phyloP scores from a whole-genome alignment of 1,140 invertebrate species.

The Scaptomyza montana region DNA sequence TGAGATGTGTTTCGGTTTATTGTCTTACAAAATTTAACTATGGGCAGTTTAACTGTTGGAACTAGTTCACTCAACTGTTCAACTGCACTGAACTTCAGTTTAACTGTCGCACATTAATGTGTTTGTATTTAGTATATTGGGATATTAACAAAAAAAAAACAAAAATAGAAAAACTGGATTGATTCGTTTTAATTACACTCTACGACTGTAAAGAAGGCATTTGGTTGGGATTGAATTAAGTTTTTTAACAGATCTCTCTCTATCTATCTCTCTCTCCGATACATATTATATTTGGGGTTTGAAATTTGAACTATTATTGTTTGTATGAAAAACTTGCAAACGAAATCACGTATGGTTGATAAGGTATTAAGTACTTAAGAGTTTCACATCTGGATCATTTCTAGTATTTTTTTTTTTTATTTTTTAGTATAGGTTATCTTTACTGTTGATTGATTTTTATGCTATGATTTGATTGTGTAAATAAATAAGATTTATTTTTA shows the following conservation, averaged over 20 bases:
- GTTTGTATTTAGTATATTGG: neutral
- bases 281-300: constrained; percentile 25
- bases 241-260: constrained; percentile 13
- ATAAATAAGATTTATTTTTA: constrained; percentile 36
- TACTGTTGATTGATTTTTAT: constrained; percentile 10
- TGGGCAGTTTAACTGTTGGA: constrained; percentile 18
- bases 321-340: constrained; percentile 21
- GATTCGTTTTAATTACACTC: constrained; percentile 19
- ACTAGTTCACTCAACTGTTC: constrained; percentile 12
- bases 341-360: constrained; percentile 3
- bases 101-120: neutral
- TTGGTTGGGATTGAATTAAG: constrained; percentile 44
- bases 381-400: constrained; percentile 15
- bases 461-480: constrained; percentile 52
- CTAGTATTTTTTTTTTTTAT: constrained; percentile 14
- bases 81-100: neutral
- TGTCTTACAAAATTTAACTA: constrained; percentile 30
- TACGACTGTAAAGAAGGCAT: constrained; percentile 56
- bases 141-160: neutral
- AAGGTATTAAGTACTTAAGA: constrained; percentile 23
- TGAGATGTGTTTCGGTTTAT: constrained; percentile 28
- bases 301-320: constrained; percentile 41
- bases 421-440: neutral
- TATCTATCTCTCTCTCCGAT: neutral
- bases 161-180: neutral